Percentiles rank a stretch among this genome's conserved stretches.
These are phyloP conservation scores for Onychomys arenicola DNA, from an alignment of 2,797 vertebrate species.

Conservation along the genomic window DNA sequence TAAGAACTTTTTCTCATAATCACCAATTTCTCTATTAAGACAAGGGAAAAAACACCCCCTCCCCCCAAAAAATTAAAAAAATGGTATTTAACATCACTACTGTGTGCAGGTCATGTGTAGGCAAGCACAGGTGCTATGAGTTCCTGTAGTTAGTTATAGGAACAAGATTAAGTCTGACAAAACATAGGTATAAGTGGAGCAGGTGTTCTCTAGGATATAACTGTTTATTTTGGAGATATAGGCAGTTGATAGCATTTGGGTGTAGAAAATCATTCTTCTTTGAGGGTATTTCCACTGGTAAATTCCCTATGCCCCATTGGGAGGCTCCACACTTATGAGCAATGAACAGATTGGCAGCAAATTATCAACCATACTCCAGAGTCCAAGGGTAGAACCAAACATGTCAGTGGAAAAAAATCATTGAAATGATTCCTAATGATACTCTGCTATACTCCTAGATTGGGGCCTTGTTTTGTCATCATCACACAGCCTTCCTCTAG, in stretches of 20 bases:
- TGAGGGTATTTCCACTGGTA: neutral
- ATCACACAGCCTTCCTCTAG: neutral
- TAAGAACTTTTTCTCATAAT: neutral
- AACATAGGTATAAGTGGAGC: neutral
- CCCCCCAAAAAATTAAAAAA: neutral
- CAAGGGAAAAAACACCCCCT: too few relatives aligned
- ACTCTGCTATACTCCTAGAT: neutral
- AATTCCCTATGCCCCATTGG: neutral
- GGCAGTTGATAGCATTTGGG: neutral
- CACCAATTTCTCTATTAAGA: neutral
- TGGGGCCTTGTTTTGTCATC: neutral
- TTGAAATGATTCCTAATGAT: neutral
- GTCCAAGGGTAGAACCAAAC: neutral
- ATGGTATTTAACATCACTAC: neutral
- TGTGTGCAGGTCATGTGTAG: neutral
- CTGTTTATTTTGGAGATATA: neutral
- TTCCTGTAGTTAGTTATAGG: neutral
- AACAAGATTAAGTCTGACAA: neutral
- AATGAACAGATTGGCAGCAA: neutral
- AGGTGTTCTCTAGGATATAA: neutral
- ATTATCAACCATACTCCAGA: neutral
- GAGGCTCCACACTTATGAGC: neutral
- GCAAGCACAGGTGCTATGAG: neutral
- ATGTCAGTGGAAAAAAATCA: neutral
- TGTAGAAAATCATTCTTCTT: neutral